Base-by-base conservation (phyloP, 2,797 vertebrate genomes). In the Eospalax fontanierii region DNA sequence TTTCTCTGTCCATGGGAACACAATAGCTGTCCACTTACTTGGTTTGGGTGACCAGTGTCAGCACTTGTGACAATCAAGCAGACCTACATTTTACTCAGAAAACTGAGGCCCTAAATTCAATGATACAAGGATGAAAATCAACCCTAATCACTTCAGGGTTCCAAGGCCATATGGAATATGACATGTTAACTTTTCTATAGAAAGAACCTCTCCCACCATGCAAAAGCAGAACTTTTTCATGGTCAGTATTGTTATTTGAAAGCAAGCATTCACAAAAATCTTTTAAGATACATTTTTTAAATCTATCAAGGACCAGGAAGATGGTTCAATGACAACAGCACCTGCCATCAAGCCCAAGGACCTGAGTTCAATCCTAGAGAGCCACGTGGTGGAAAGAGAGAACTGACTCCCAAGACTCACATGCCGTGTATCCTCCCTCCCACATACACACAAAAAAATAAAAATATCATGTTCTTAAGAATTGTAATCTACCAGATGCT, bases 1-100 rank as follows among this genome's bases (percentile, higher is more conserved):
- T 95, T 97, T 94, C 66, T 75, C 95, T 96, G 94, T 93, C 94
- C 90, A 87, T 74, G 87, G 57, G 90, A 93, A 65, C 22, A 70
- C 40, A 96, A 95, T 87, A 88, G 83, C 74, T 76, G 61, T 61
- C 95, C 88, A 24, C 50, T 90, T 43, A 43, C 73, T 96, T 96
- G n/a, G 4, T 76, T 35, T 54, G n/a, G 59, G 15, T 63, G 68
- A 78, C 65, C 35, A 88, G 46, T 40, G 54, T 94, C 26, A 73
- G 50, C 28, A 43, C 16, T 26, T 22, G 5, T 35, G 54, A 68
- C 73, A 78, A 74, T 19, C 94, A 96, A 95, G 46, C 88, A 61
- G 38, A 82, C 65, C 59, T 70, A 28, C 71, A 21, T 76, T 95
- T 96, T 75, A 94, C 90, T 79, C 40, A 78, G 82, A 94, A 89